Base-by-base conservation (phyloP, 2,888 invertebrate species). In the Eudasyphora cyanicolor region DNA sequence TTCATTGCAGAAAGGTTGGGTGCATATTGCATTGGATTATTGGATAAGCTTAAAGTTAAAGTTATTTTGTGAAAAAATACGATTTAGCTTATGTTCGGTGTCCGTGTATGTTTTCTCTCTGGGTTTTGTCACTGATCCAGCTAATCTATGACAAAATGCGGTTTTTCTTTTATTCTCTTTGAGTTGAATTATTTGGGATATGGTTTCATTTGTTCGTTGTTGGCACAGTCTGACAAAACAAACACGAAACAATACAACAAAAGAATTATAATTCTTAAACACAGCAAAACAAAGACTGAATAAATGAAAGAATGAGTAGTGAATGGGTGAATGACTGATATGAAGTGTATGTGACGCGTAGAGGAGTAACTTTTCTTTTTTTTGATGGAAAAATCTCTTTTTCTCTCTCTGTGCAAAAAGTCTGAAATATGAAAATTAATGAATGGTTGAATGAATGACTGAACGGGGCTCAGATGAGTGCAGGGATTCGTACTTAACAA, bases 251-350 rank as follows among this genome's bases (percentile, higher is more conserved):
- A 54, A 54, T 54, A 57, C 24, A 75, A 80, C 80, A 80, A 71
- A 80, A 67, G 64, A 73, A 81, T 81, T 76, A 35, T 24, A 19
- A 45, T 67, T n/a, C 3, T 64, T 45, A 32, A 54, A 54, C 14
- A 60, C 19, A 64, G 21, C 19, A 38, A 60, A 76, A 17, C 27
- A 71, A 71, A 12, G 32, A 67, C 24, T 27, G 17, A 45, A 74
- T 19, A n/a, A 71, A 42, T 57, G 32, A 71, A 27, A 54, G 42
- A 64, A 76, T 64, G 49, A 3, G 27, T 14, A 57, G 32, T 8
- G 32, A 17, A n/a, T 29, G n/a, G 24, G 24, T 60, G 60, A 29
- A 60, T 60, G 60, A 60, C 60, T 60, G 54, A 8, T 21, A 49
- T 60, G n/a, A 60, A 67, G 54, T 54, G 45, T 27, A 60, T 70